A percentile compares a stretch with the other conserved stretches of the same genome.
Evolutionary conservation across 2,797 vertebrate genomes (phyloP).

Genomic region (Acanthiza pusilla): DNA sequence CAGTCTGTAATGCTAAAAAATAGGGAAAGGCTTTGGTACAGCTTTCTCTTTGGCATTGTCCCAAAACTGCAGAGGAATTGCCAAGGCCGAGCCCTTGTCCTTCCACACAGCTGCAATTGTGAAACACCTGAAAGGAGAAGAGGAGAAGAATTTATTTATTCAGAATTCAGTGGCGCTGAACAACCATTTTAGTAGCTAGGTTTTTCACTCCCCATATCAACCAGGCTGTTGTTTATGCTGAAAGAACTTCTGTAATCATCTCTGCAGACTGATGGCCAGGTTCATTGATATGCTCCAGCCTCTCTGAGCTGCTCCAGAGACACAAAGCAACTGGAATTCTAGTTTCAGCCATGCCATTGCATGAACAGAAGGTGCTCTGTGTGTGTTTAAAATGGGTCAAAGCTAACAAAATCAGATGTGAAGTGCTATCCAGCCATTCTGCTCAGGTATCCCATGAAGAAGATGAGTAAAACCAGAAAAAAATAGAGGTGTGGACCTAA

Average conservation of each 20-base stretch:
- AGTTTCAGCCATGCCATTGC: neutral
- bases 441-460: neutral
- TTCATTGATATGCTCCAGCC: neutral
- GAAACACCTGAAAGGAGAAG: conserved; percentile 81
- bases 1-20: conserved; percentile 76
- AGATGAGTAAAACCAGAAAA: neutral
- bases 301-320: neutral
- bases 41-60: conserved; percentile 80
- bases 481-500: neutral
- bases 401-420: neutral
- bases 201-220: neutral
- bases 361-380: neutral
- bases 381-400: neutral
- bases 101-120: conserved; percentile 86
- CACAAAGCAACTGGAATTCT: neutral
- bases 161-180: neutral
- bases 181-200: neutral
- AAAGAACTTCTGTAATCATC: neutral
- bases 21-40: conserved; percentile 82
- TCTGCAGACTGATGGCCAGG: neutral
- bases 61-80: conserved; percentile 81
- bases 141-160: neutral
- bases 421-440: neutral
- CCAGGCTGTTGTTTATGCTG: neutral
- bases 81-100: conserved; percentile 10